Conservation (phyloP, 2,888 invertebrate species). For the Calameuta pallipes region DNA sequence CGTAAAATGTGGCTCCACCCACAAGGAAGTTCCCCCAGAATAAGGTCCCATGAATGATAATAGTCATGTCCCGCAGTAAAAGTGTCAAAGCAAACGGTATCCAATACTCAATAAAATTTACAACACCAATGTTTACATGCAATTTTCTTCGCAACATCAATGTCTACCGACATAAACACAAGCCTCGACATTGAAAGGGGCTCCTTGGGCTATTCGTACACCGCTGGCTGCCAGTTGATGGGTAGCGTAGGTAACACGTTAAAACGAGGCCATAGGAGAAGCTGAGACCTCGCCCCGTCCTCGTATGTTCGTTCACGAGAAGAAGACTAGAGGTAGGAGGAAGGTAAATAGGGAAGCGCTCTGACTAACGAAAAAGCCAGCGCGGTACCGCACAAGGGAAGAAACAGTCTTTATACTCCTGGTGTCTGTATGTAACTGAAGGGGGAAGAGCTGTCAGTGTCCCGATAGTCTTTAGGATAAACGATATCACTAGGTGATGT, state of each 20-base stretch:
- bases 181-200: not conserved
- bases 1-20: not conserved
- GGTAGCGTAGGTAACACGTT: not conserved
- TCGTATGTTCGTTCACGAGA: not conserved
- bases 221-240: not conserved
- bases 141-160: conserved; percentile 15
- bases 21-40: not conserved
- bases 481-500: not conserved
- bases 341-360: not conserved
- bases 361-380: not conserved
- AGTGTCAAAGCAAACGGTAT: not conserved
- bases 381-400: not conserved
- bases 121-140: conserved; percentile 12
- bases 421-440: not conserved
- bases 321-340: not conserved
- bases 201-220: not conserved
- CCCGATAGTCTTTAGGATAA: not conserved
- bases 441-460: not conserved
- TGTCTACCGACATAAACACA: not conserved
- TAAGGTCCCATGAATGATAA: not conserved
- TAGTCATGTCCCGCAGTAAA: not conserved
- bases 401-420: not conserved
- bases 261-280: not conserved
- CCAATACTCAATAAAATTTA: not conserved
- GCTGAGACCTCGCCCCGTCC: not conserved